Evolutionary conservation across 2,888 invertebrate genomes (phyloP), one percentile per base, ranked within the genome.

Genomic region (Conchocele bisecta): DNA sequence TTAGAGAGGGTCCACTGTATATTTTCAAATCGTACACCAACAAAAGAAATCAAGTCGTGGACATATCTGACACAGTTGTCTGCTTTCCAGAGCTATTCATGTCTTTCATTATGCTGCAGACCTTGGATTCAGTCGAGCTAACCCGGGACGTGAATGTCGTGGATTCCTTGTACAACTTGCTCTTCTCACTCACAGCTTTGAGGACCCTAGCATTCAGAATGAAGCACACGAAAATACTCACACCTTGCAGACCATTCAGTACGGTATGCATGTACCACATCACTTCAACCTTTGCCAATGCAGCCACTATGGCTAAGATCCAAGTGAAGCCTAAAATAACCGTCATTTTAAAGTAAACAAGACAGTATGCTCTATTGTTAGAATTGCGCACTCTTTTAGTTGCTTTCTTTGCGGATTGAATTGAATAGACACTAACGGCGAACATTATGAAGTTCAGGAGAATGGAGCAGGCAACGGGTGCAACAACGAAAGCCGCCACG

Each of bases 271-370:
- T n/a, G 17, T 58, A 44, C 59, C 65, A 65, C 11, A 65, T 17
- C 65, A 59, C 53, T 11, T 39, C 28, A n/a, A 63, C 41, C 11
- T 46, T 20, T 20, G 56, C 48, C 20, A 71, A 53, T 7, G 60
- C 64, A 3, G 53, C 60, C 22, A 60, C n/a, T 15, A 71, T 46
- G 1, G 65, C 65, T 4, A 65, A 41, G 28, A 65, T 42, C 71
- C 71, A 71, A 1, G 71, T 65, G 13, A 71, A 59, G 0, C 71
- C 71, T 17, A 71, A 59, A 29, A 71, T 59, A 3, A 71, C 31
- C 7, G 56, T 59, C 48, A 71, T 11, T 20, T 71, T 71, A 20
- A 71, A 51, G 44, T 60, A 71, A 3, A 60, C 71, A 15, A 71
- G 9, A 33, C 28, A 48, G 17, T 65, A 71, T 9, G 48, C 28